A percentile compares a stretch with the other conserved stretches of the same genome.
Conservation (phyloP, 1,140 invertebrate genomes). For the Hyposmocoma kahamanoa region DNA sequence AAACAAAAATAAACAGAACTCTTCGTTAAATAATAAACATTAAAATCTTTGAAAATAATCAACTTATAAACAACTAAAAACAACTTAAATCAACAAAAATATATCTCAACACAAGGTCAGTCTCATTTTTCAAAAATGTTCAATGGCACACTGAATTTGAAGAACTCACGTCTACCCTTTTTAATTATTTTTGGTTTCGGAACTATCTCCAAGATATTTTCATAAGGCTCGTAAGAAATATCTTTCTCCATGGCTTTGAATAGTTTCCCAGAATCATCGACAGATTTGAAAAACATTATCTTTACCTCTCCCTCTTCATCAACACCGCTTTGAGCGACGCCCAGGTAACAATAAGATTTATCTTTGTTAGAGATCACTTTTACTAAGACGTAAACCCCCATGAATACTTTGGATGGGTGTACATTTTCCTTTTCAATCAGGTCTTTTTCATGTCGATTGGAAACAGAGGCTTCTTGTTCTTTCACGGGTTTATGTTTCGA, state of each 20-base stretch:
- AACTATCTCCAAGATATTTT: not conserved
- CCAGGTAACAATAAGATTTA: not conserved
- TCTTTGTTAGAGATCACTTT: not conserved
- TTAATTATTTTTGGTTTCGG: not conserved
- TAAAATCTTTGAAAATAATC: not conserved
- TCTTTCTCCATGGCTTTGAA: not conserved
- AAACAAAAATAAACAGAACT: not conserved
- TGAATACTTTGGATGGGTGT: not conserved
- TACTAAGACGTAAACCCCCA: not conserved
- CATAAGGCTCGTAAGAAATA: not conserved
- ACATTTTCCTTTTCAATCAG: not conserved
- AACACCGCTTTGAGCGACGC: not conserved
- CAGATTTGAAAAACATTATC: not conserved
- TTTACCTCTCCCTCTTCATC: not conserved
- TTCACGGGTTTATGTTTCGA: not conserved
- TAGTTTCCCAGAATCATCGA: not conserved
- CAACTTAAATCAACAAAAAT: not conserved
- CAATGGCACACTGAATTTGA: not conserved
- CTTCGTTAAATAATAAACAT: not conserved
- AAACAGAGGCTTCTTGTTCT: not conserved
- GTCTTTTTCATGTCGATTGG: not conserved
- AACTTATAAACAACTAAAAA: too few relatives aligned
- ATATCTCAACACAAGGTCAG: not conserved
- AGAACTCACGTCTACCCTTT: not conserved
- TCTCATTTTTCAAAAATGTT: slow-evolving; percentile 1